phyloP scores from a whole-genome alignment of 2,113 vertebrate genomes.

The Struthidea cinerea region DNA sequence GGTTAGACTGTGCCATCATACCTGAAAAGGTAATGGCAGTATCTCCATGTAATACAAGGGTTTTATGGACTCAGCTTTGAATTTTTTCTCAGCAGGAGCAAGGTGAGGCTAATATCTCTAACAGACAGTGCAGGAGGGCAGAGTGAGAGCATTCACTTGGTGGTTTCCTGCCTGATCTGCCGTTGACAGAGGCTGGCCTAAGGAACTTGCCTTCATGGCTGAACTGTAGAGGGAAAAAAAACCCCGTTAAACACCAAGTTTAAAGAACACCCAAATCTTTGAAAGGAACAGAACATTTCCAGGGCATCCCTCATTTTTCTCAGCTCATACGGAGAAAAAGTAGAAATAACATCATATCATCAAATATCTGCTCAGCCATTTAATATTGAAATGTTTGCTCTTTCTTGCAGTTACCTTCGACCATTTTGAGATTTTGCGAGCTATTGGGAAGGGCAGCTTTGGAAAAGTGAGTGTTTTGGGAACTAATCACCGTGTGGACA shows the following conservation, averaged over 20 bases:
- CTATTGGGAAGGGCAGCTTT: conserved; percentile 97
- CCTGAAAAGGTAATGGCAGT: background rate
- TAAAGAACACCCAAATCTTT: background rate
- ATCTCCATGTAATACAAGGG: background rate
- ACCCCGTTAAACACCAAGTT: background rate
- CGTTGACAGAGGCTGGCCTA: background rate
- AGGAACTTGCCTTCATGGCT: background rate
- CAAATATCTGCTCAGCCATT: background rate
- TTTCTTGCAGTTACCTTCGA: conserved; percentile 90
- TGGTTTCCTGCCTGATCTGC: background rate
- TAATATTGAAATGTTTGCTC: conserved; percentile 28
- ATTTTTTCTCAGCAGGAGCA: background rate
- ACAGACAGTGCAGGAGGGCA: background rate
- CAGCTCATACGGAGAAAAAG: background rate
- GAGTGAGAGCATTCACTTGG: background rate
- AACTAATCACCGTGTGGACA: background rate
- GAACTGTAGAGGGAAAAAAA: background rate
- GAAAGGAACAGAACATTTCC: background rate
- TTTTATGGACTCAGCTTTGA: background rate
- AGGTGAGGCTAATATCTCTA: background rate
- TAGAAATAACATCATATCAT: background rate
- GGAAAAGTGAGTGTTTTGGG: conserved; percentile 86
- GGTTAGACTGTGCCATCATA: background rate
- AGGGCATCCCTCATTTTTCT: background rate
- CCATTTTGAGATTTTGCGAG: conserved; percentile 96